Evolutionary conservation across 1,140 invertebrate genomes (phyloP), one percentile per base, ranked within the genome.

Genomic region (Zaprionus capensis): DNA sequence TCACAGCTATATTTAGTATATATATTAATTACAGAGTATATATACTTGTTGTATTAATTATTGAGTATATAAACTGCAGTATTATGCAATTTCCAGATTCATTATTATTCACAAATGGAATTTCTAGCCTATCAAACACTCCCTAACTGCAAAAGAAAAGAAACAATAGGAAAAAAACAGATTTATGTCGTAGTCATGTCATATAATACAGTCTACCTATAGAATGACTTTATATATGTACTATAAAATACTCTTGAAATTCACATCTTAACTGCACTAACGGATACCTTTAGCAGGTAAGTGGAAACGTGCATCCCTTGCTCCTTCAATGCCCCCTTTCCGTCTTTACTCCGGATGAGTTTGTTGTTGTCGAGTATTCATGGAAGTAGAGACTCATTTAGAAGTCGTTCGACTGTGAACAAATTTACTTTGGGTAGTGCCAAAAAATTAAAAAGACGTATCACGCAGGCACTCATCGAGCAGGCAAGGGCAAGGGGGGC

Each of bases 391-490:
- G 53, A 17, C 53, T 31, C 53, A 56, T 56, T 56, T 28, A 15
- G 26, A 31, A 56, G 14, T 56, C 53, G n/a, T 2, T 56, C 26
- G 24, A 36, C 53, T 58, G 53, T 72, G 70, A 14, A 17, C 24
- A 72, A 41, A 49, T 58, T 51, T 7, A 26, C 51, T 34, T 31
- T 24, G 17, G 26, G 51, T 65, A 57, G 53, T 65, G 61, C 41
- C 63, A 67, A 72, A 46, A 58, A 58, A 53, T 38, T 65, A 67
- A 51, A 28, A 20, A 28, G 44, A 58, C 44, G 17, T 15, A 41
- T 28, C 31, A 49, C 4, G 38, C 53, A 71, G 61, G 24, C 11
- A 28, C 9, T 28, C 22, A 41, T 22, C 2, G 28, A 6, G 1
- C 6, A n/a, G 36, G 17, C 3, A 2, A 59, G 9, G 20, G 20